Evolutionary conservation across 2,113 vertebrate genomes (phyloP).

Genomic region (Morone saxatilis): DNA sequence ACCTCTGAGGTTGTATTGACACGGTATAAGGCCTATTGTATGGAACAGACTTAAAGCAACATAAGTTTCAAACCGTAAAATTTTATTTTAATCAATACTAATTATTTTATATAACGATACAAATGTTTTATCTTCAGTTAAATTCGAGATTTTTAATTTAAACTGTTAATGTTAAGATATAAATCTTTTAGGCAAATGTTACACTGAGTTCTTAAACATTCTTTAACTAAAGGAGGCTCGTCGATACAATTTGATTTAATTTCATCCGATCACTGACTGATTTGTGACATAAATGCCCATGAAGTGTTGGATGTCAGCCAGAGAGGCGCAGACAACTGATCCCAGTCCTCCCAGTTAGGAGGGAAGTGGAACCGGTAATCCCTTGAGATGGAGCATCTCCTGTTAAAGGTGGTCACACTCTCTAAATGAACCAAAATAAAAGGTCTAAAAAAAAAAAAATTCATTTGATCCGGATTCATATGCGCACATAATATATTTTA

Average conservation of each 20-base stretch:
- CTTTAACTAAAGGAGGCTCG: background rate
- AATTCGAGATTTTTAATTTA: background rate
- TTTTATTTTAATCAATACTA: background rate
- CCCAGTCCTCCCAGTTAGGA: constrained; percentile 52
- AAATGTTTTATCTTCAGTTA: background rate
- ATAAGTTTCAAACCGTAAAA: background rate
- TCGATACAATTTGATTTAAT: constrained; percentile 46
- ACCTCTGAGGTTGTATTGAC: background rate
- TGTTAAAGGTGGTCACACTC: background rate
- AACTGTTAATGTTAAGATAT: too few relatives aligned
- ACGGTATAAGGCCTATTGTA: constrained; percentile 8
- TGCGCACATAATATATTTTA: background rate
- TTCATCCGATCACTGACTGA: constrained; percentile 65
- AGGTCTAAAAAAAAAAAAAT: background rate
- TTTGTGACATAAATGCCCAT: constrained; percentile 62
- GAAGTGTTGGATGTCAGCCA: constrained; percentile 72
- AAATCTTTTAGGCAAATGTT: background rate
- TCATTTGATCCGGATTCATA: background rate
- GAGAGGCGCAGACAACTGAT: constrained; percentile 51
- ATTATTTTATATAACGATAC: background rate
- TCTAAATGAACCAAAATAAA: background rate
- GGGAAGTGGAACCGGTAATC: constrained; percentile 21
- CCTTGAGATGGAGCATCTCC: background rate
- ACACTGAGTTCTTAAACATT: too few relatives aligned
- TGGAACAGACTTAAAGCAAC: background rate